Conservation (phyloP, 2,888 invertebrate species). For the Mactromeris polynyma region DNA sequence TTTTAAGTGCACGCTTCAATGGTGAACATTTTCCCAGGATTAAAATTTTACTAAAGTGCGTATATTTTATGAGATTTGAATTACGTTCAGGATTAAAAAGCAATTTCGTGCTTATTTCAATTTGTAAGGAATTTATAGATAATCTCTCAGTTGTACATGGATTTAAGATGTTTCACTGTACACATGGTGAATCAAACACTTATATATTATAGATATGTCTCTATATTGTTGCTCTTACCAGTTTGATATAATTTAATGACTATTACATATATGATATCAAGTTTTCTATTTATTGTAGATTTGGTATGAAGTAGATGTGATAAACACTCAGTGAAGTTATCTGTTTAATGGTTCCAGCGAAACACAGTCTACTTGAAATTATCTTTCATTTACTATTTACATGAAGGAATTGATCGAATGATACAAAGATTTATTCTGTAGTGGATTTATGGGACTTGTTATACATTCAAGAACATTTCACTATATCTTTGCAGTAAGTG, state of each 20-base stretch:
- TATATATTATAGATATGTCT: background rate
- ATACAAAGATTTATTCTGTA: background rate
- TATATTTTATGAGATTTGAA: background rate
- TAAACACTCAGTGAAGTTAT: background rate
- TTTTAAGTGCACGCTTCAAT: background rate
- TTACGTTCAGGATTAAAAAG: slow-evolving; percentile 1
- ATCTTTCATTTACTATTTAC: background rate
- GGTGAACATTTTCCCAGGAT: background rate
- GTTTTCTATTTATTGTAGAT: background rate
- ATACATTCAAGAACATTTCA: background rate
- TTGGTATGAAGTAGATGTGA: background rate
- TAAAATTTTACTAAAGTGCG: background rate
- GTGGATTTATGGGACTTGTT: background rate
- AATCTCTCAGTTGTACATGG: background rate
- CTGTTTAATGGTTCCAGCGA: background rate
- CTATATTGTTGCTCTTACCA: background rate
- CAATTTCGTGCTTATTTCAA: background rate
- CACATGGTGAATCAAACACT: background rate
- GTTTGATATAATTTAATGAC: background rate
- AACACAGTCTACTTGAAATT: background rate
- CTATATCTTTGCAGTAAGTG: background rate
- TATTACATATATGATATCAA: background rate
- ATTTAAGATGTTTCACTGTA: background rate
- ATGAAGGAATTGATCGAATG: background rate
- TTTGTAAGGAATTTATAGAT: background rate